Evolutionary conservation across 2,113 vertebrate genomes (phyloP).

Genomic region (Motacilla alba): DNA sequence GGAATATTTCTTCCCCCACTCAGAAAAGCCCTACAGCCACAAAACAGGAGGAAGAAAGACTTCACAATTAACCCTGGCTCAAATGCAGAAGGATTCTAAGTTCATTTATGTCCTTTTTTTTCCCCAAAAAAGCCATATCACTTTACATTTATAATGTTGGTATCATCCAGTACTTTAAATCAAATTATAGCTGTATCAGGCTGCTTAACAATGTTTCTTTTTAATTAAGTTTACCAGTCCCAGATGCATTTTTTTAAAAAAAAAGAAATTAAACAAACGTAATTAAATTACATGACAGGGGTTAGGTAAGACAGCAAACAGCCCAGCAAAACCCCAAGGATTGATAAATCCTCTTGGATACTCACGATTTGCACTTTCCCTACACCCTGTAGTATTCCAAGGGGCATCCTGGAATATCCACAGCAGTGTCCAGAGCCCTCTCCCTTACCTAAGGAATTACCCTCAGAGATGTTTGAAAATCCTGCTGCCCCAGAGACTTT

Average conservation of each 20-base stretch:
- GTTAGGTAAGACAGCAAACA: conserved; percentile 37
- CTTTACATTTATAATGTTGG: conserved; percentile 38
- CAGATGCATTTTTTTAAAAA: conserved; percentile 32
- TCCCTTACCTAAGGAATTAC: neutral
- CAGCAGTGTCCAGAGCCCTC: neutral
- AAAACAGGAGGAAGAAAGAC: neutral
- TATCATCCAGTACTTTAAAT: conserved; percentile 64
- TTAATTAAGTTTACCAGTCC: conserved; percentile 67
- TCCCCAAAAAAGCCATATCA: neutral
- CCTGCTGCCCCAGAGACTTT: neutral
- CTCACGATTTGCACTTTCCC: neutral
- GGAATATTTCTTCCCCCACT: neutral
- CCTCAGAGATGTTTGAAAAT: neutral
- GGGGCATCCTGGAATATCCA: neutral
- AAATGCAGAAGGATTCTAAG: neutral
- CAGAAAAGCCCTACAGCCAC: neutral
- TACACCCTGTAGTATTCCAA: neutral
- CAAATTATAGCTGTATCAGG: conserved; percentile 56
- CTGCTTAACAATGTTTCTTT: conserved; percentile 64
- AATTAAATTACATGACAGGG: conserved; percentile 39
- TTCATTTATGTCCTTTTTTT: neutral
- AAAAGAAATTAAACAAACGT: conserved; percentile 52
- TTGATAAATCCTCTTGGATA: neutral
- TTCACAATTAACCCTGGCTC: neutral
- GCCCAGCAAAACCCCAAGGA: neutral